These are phyloP conservation scores for Mus pahari DNA, from an alignment of 2,113 vertebrate species.

Conservation along the genomic window DNA sequence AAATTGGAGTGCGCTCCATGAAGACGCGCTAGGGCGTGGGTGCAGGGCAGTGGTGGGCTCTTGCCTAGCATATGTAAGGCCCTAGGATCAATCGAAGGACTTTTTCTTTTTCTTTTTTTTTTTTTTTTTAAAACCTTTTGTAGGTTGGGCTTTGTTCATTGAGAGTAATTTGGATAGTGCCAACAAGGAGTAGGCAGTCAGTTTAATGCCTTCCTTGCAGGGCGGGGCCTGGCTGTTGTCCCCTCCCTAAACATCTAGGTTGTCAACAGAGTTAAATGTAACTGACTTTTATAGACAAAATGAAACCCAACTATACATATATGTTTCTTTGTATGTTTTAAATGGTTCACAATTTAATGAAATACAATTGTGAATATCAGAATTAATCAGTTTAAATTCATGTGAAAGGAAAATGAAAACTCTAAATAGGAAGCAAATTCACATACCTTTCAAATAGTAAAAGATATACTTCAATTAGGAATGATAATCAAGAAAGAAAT, in stretches of 20 bases:
- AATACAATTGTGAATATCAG: neutral
- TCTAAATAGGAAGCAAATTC: neutral
- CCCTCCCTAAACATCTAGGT: neutral
- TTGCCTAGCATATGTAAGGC: neutral
- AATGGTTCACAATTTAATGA: conserved; percentile 10
- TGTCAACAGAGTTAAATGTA: neutral
- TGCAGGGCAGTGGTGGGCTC: no score
- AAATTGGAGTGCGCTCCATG: neutral
- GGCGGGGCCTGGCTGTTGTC: neutral
- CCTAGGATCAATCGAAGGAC: neutral
- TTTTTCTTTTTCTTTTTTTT: no score
- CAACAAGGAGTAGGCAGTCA: conserved; percentile 68
- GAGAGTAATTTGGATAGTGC: conserved; percentile 70
- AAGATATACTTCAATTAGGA: neutral
- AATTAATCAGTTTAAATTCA: conserved; percentile 15
- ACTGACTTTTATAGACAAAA: neutral
- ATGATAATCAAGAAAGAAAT: neutral
- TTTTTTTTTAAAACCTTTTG: conserved; percentile 54
- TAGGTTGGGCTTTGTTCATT: conserved; percentile 64
- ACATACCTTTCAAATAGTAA: neutral
- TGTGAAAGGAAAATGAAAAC: conserved; percentile 10
- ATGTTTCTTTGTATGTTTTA: conserved; percentile 1
- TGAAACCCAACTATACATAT: neutral
- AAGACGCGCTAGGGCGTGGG: neutral
- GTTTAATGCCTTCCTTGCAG: conserved; percentile 46